These are phyloP conservation scores for Chloroceryle aenea DNA, from an alignment of 2,113 vertebrate genomes.

Conservation along the genomic window DNA sequence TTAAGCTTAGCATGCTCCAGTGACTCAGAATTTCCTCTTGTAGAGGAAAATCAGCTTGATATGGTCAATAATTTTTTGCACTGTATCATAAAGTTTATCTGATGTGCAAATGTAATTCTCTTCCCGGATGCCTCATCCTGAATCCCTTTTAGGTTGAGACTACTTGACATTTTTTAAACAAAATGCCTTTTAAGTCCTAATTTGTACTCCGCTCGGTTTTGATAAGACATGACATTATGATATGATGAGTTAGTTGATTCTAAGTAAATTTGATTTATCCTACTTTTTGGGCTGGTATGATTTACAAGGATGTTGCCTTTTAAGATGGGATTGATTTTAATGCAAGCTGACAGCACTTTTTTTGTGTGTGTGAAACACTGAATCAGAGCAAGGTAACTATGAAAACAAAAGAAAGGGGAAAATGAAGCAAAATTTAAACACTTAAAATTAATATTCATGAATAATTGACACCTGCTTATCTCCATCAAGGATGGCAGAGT, in stretches of 20 bases:
- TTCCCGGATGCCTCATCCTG: background rate
- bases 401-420: background rate
- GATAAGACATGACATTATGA: conserved; percentile 67
- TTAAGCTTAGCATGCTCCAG: conserved; percentile 13
- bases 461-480: background rate
- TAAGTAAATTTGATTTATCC: conserved; percentile 72
- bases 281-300: conserved; percentile 49
- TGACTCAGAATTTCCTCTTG: conserved; percentile 22
- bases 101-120: conserved; percentile 45
- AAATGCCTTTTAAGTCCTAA: conserved; percentile 64
- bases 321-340: conserved; percentile 60
- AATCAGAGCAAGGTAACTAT: conserved; percentile 31
- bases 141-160: conserved; percentile 37
- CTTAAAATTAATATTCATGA: background rate
- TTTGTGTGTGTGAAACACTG: background rate
- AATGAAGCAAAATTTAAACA: background rate
- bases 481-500: background rate
- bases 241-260: conserved; percentile 70
- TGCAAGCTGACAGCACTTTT: conserved; percentile 18
- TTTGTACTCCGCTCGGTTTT: conserved; percentile 45
- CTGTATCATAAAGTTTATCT: conserved; percentile 35
- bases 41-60: background rate
- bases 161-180: conserved; percentile 54
- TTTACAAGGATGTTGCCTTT: conserved; percentile 66
- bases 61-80: conserved; percentile 43